These are phyloP conservation scores for Gastrophryne carolinensis DNA, from an alignment of 2,797 vertebrate species.

Conservation along the genomic window DNA sequence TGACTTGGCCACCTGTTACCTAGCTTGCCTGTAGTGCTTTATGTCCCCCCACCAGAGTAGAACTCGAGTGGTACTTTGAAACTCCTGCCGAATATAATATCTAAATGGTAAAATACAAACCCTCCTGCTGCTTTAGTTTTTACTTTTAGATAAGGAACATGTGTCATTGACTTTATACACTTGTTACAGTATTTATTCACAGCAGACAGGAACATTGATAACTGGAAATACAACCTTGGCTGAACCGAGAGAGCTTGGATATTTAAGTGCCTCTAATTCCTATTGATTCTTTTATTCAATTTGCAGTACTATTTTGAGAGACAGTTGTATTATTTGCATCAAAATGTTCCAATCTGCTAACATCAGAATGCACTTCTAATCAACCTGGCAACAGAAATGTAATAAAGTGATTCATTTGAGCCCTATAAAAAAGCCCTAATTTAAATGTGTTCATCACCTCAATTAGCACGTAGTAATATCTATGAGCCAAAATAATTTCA, in stretches of 20 bases:
- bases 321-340: slow-evolving; percentile 11
- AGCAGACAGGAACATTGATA: not conserved
- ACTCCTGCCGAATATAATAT: too few relatives aligned
- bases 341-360: slow-evolving; percentile 10
- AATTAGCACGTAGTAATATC: slow-evolving; percentile 51
- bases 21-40: too few relatives aligned
- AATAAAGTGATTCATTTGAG: slow-evolving; percentile 37
- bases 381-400: slow-evolving; percentile 1
- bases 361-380: slow-evolving; percentile 4
- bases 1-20: too few relatives aligned
- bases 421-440: slow-evolving; percentile 36
- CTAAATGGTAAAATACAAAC: too few relatives aligned
- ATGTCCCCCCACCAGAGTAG: too few relatives aligned
- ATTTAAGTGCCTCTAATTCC: not conserved
- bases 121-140: too few relatives aligned
- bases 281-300: not conserved
- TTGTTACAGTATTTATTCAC: not conserved
- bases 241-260: not conserved
- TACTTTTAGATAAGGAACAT: too few relatives aligned
- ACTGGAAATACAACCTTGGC: not conserved
- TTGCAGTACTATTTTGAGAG: not conserved
- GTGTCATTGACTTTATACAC: not conserved
- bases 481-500: slow-evolving; percentile 53
- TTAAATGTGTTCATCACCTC: slow-evolving; percentile 51
- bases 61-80: too few relatives aligned